phyloP scores from a whole-genome alignment of 2,797 vertebrate genomes.

The Allobates femoralis region DNA sequence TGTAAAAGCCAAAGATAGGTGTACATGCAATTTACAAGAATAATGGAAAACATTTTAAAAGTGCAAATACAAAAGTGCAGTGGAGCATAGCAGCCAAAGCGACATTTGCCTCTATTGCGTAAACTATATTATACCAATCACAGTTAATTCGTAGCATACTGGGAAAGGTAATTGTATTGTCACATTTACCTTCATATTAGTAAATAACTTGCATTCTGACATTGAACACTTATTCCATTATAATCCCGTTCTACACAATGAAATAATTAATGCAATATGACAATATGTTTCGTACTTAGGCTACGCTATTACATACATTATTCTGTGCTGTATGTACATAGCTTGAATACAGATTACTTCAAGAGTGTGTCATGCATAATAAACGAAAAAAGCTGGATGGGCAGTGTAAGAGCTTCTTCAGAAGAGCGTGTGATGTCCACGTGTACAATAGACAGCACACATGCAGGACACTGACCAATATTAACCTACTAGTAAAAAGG shows the following conservation, averaged over 20 bases:
- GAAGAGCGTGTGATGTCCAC: no score
- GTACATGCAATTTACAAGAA: conserved; percentile 7
- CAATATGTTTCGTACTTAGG: no score
- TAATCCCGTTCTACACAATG: background rate
- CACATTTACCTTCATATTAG: background rate
- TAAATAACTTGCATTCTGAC: background rate
- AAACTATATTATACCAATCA: background rate
- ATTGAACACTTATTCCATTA: background rate
- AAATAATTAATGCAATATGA: background rate
- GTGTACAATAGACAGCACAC: no score
- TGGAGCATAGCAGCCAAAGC: background rate
- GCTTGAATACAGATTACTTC: no score
- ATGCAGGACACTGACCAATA: background rate
- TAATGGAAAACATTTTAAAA: conserved; percentile 22
- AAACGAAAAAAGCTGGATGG: no score
- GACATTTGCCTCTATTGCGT: background rate
- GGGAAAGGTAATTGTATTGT: background rate
- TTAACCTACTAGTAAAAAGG: no score
- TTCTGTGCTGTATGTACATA: no score
- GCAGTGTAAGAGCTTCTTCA: no score
- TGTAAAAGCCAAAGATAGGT: background rate
- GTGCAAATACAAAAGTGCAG: background rate
- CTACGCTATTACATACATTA: no score
- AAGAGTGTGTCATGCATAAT: no score
- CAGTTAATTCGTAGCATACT: background rate